Evolutionary conservation across 2,797 vertebrate genomes (phyloP).

Genomic region (Sibirionetta formosa): DNA sequence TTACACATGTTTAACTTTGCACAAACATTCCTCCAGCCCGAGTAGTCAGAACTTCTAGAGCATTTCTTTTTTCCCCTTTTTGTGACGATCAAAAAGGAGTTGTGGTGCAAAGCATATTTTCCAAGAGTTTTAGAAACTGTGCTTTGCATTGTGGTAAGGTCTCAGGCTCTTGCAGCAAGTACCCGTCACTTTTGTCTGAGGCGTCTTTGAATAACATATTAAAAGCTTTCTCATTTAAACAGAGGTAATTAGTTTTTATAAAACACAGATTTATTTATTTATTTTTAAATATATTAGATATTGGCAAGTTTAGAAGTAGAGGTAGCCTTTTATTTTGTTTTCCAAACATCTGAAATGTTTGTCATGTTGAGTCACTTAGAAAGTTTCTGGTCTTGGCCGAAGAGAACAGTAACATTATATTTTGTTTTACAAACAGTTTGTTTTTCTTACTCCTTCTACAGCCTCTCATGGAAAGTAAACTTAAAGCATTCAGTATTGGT

Average conservation of each 20-base stretch:
- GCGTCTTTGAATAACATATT: background rate
- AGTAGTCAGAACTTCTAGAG: background rate
- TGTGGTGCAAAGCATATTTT: background rate
- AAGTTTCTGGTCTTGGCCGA: background rate
- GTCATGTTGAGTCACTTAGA: background rate
- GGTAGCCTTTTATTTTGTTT: background rate
- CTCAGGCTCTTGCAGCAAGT: background rate
- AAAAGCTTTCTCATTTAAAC: background rate
- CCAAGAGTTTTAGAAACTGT: background rate
- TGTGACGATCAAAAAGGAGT: background rate
- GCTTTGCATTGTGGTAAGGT: background rate
- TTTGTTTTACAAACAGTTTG: constrained; percentile 16
- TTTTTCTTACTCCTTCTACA: constrained; percentile 74
- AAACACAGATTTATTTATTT: background rate
- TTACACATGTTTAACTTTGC: background rate
- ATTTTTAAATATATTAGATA: background rate
- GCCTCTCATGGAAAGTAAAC: constrained; percentile 95
- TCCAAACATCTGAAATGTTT: background rate
- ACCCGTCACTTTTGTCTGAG: background rate
- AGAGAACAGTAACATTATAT: background rate
- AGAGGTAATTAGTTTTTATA: background rate
- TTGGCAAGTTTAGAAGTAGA: background rate
- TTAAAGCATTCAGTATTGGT: constrained; percentile 97
- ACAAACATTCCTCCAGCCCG: background rate
- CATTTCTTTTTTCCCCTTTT: background rate